Evolutionary conservation across 2,888 invertebrate genomes (phyloP).

Genomic region (Caenorhabditis sp.): DNA sequence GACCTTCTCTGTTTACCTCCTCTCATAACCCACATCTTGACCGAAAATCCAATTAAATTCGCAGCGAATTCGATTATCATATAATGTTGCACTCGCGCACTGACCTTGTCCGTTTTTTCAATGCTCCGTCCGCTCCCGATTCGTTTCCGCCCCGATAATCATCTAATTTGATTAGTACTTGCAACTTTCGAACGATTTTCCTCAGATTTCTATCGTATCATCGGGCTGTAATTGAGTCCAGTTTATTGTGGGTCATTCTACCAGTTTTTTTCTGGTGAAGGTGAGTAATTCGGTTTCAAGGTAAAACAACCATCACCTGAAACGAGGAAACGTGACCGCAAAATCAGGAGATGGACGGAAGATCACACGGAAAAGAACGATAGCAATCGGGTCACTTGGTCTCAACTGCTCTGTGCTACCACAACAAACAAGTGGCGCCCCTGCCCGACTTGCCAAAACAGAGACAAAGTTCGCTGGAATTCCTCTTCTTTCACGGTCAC

Average conservation of each 20-base stretch:
- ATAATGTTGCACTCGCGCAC: conserved; percentile 41
- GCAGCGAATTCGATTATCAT: conserved; percentile 44
- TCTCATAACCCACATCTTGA: conserved; percentile 34
- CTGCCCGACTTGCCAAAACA: not conserved
- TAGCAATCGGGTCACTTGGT: conserved; percentile 45
- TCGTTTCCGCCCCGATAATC: conserved; percentile 37
- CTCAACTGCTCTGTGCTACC: conserved; percentile 13
- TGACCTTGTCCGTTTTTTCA: conserved; percentile 26
- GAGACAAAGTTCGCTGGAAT: conserved; percentile 25
- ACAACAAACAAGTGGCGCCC: conserved; percentile 14
- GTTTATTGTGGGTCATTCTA: conserved; percentile 40
- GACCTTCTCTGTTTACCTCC: conserved; percentile 41
- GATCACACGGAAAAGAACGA: conserved; percentile 33
- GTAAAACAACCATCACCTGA: conserved; percentile 15
- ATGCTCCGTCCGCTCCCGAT: conserved; percentile 17
- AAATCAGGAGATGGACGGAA: conserved; percentile 15
- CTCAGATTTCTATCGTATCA: conserved; percentile 12
- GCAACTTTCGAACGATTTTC: conserved; percentile 39
- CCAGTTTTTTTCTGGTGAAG: conserved; percentile 9
- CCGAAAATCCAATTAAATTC: conserved; percentile 42
- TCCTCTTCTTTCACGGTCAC: conserved; percentile 28
- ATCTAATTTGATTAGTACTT: conserved; percentile 45
- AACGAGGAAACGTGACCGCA: conserved; percentile 30
- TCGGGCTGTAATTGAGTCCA: conserved; percentile 6
- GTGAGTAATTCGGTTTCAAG: conserved; percentile 17